Evolutionary conservation across 2,888 invertebrate species (phyloP).

Genomic region (Drymonia ruficornis): DNA sequence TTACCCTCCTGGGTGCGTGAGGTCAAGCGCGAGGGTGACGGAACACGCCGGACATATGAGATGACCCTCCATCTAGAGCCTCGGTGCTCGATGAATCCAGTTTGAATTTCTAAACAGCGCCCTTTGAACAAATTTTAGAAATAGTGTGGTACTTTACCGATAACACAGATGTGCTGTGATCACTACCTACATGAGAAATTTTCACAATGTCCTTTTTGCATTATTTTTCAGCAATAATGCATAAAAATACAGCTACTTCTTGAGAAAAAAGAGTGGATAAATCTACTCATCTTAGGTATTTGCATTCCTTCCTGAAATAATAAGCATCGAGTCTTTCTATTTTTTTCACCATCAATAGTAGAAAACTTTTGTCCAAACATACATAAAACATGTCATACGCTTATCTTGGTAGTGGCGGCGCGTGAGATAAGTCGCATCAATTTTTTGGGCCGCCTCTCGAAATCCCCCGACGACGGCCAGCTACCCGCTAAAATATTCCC

Average conservation of each 20-base stretch:
- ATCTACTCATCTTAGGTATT: no score
- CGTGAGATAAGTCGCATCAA: slow-evolving; percentile 76
- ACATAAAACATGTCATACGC: slow-evolving; percentile 71
- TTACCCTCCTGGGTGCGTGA: slow-evolving; percentile 43
- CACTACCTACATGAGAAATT: no score
- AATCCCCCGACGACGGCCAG: slow-evolving; percentile 74
- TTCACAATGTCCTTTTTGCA: no score
- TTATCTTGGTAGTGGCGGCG: slow-evolving; percentile 60
- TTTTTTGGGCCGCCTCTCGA: slow-evolving; percentile 74
- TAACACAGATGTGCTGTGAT: no score
- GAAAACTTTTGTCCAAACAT: slow-evolving; percentile 45
- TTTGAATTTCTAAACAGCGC: slow-evolving; percentile 24
- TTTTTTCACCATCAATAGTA: not conserved
- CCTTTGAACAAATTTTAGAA: not conserved
- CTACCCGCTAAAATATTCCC: slow-evolving; percentile 71
- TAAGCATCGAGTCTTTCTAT: not conserved
- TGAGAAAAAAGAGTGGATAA: no score
- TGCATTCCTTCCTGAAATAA: no score
- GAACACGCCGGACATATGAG: slow-evolving; percentile 16
- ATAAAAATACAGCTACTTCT: no score
- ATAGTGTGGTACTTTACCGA: not conserved
- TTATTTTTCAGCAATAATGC: no score
- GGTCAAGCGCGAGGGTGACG: slow-evolving; percentile 39
- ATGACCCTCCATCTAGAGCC: slow-evolving; percentile 23
- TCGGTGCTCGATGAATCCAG: slow-evolving; percentile 8